Base-by-base conservation (phyloP, 2,888 invertebrate genomes). In the Gymnocheta viridis region DNA sequence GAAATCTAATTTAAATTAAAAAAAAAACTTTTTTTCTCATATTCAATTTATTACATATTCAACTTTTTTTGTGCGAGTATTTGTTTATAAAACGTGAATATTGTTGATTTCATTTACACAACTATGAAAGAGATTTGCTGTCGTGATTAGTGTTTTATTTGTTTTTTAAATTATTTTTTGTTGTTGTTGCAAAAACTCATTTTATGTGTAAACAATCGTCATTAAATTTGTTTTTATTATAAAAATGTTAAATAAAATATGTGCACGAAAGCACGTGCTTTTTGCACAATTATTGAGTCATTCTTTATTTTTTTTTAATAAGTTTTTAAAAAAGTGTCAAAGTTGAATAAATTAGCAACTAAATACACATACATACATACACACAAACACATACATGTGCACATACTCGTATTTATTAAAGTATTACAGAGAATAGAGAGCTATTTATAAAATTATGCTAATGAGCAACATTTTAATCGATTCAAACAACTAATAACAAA, bases 211-310 rank as follows among this genome's bases (percentile, higher is more conserved):
- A 24, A 27, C 12, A 51, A 9, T 64, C 70, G 29, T 51, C 24
- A 64, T 62, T 70, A 35, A 64, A 4, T 72, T 64, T 24, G 7
- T 19, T 41, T 62, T 47, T 44, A 3, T 22, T 49, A 7, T n/a
- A 54, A 54, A 54, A 27, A 27, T 54, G 7, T 73, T 58, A 35
- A 67, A 9, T 3, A 35, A 64, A 47, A 47, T 54, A 51, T 67
- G 49, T 80, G 60, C 19, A 19, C 4, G 47, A 67, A 74, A 74
- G 66, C 83, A 83, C 83, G 80, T 83, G 82, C 69, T 76, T 79
- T 78, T 82, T 67, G 32, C 69, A 74, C 29, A 77, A 38, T 67
- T 58, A 56, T 67, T 67, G 6, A 58, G 19, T 69, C 14, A 60
- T 5, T 44, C 47, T 58, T 35, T 44, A 17, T 54, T 67, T 64